Evolutionary conservation across 2,888 invertebrate species (phyloP).

Genomic region (Cosmopolites sordidus): DNA sequence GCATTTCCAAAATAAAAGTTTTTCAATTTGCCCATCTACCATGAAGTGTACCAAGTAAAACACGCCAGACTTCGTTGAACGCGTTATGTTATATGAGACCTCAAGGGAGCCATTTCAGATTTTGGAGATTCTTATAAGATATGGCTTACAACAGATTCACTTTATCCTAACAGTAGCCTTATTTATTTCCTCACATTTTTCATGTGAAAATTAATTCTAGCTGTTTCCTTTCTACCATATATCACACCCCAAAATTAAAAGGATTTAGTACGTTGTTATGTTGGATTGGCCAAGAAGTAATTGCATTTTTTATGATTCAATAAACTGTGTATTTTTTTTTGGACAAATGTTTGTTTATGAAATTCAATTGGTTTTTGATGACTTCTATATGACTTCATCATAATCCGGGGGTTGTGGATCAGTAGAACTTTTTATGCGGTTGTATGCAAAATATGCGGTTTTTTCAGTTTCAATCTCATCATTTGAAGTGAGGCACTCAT

Average conservation of each 20-base stretch:
- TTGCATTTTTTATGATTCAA: too few relatives aligned
- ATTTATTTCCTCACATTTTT: slow-evolving; percentile 28
- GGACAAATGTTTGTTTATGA: too few relatives aligned
- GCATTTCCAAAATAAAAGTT: slow-evolving; percentile 9
- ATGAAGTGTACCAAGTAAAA: slow-evolving; percentile 18
- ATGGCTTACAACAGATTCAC: slow-evolving; percentile 33
- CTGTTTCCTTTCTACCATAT: slow-evolving; percentile 9
- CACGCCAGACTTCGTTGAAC: slow-evolving; percentile 35
- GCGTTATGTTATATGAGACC: slow-evolving; percentile 42
- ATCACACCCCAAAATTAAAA: slow-evolving; percentile 11
- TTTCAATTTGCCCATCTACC: slow-evolving; percentile 20
- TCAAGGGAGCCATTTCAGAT: slow-evolving; percentile 35
- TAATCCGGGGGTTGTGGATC: too few relatives aligned
- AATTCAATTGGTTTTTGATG: too few relatives aligned
- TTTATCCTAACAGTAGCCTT: slow-evolving; percentile 32
- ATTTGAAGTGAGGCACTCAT: too few relatives aligned
- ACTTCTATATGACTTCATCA: too few relatives aligned
- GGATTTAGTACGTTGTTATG: slow-evolving; percentile 11
- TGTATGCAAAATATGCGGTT: too few relatives aligned
- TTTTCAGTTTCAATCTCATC: too few relatives aligned
- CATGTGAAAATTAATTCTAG: slow-evolving; percentile 20
- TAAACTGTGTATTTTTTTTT: too few relatives aligned
- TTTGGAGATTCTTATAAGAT: slow-evolving; percentile 33
- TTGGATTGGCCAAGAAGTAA: too few relatives aligned
- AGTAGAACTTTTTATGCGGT: too few relatives aligned